A percentile compares a stretch with the other conserved stretches of the same genome.
phyloP scores from a whole-genome alignment of 2,888 invertebrate species.

The Conops quadrifasciatus region DNA sequence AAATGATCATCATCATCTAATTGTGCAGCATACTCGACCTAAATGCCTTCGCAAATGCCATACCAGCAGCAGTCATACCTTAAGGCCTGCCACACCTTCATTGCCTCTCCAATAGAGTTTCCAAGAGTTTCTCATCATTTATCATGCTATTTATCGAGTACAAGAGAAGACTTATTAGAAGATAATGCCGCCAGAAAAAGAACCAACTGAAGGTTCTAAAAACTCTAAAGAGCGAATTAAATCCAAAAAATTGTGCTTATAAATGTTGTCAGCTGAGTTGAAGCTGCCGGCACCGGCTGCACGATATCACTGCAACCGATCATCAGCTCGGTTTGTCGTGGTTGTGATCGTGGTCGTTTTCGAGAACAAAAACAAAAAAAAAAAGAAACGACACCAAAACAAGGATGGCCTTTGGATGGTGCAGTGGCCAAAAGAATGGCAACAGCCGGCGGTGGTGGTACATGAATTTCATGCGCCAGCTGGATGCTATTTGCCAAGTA shows the following conservation, averaged over 20 bases:
- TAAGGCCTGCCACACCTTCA: constrained; percentile 9
- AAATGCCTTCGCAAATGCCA: constrained; percentile 13
- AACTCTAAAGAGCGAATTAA: neutral
- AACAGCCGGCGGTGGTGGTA: neutral
- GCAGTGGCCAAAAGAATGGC: neutral
- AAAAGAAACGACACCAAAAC: too few species aligned
- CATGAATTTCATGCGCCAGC: neutral
- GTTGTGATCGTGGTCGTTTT: neutral
- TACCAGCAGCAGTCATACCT: neutral
- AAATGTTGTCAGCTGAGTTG: neutral
- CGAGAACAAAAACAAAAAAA: neutral
- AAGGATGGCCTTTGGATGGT: neutral
- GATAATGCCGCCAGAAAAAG: constrained; percentile 2
- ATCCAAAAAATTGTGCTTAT: neutral
- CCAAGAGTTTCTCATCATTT: neutral
- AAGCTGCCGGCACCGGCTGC: too few species aligned
- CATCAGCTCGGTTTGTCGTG: neutral
- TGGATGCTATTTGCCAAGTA: neutral
- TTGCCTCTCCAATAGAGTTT: neutral
- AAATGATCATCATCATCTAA: neutral
- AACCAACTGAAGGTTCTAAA: neutral
- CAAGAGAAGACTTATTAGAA: neutral
- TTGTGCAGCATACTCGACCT: constrained; percentile 1
- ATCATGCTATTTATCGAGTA: neutral
- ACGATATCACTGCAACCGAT: too few species aligned